Percentiles rank a stretch among this genome's conserved stretches.
These are phyloP conservation scores for Stegodyphus mimosarum DNA, from an alignment of 1,140 invertebrate species.

Conservation along the genomic window DNA sequence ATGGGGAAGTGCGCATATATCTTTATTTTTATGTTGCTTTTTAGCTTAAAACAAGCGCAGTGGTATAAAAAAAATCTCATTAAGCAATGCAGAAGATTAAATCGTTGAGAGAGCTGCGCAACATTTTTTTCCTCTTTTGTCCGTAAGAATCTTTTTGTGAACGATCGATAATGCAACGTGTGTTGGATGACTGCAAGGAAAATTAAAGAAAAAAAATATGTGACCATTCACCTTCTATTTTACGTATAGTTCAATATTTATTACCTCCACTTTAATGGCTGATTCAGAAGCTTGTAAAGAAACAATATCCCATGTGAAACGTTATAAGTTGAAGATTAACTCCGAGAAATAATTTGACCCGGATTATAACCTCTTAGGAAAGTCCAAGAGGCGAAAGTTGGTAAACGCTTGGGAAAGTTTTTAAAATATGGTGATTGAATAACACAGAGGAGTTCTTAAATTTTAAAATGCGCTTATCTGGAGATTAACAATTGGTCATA, in stretches of 20 bases:
- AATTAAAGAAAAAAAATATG: constrained; percentile 23
- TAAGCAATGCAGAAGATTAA: constrained; percentile 59
- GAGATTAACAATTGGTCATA: constrained; percentile 49
- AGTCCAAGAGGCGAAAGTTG: background rate
- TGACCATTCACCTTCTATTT: constrained; percentile 13
- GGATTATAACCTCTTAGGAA: constrained; percentile 37
- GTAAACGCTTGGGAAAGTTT: constrained; percentile 41
- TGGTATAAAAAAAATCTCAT: constrained; percentile 49
- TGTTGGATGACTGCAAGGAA: constrained; percentile 16
- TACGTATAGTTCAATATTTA: constrained; percentile 42
- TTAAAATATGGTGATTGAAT: constrained; percentile 49
- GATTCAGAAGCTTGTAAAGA: constrained; percentile 7
- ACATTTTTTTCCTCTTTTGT: constrained; percentile 29
- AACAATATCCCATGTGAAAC: constrained; percentile 14
- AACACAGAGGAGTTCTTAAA: constrained; percentile 24
- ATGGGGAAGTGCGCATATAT: constrained; percentile 52
- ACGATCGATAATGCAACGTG: constrained; percentile 26
- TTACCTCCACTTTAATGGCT: constrained; percentile 28
- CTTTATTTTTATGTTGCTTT: constrained; percentile 53
- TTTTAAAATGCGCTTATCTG: constrained; percentile 41
- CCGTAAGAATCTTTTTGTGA: constrained; percentile 29
- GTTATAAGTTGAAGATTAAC: constrained; percentile 30
- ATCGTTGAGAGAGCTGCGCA: constrained; percentile 33
- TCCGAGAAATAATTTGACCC: constrained; percentile 23
- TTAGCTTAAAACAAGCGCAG: constrained; percentile 47